A percentile compares a stretch with the other conserved stretches of the same genome.
Evolutionary conservation across 2,888 invertebrate genomes (phyloP).

Genomic region (Nemoura dubitans): DNA sequence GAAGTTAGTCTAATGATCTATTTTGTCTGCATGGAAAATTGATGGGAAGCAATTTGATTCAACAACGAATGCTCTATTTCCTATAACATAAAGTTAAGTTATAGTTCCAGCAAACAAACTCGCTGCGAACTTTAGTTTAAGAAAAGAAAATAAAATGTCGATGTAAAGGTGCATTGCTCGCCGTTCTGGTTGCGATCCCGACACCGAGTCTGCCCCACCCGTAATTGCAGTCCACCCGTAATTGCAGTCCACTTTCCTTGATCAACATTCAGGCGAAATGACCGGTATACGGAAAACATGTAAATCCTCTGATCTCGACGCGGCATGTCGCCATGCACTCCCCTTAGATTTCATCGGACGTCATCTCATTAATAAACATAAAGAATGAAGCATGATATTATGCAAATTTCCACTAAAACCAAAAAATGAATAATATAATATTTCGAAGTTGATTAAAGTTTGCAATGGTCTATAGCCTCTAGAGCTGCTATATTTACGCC

Average conservation of each 20-base stretch:
- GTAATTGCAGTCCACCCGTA: background rate
- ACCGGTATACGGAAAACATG: background rate
- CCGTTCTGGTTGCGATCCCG: background rate
- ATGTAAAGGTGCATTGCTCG: background rate
- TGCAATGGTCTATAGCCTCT: background rate
- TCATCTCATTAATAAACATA: background rate
- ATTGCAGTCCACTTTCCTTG: background rate
- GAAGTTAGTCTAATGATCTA: background rate
- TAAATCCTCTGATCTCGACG: background rate
- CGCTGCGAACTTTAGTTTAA: background rate
- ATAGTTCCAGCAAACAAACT: background rate
- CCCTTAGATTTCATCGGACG: background rate
- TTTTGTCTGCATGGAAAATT: background rate
- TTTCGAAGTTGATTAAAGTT: background rate
- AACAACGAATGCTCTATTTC: background rate
- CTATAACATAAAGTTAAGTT: too few relatives aligned
- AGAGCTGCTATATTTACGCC: too few relatives aligned
- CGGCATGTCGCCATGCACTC: background rate
- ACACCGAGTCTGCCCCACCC: background rate
- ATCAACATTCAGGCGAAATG: background rate
- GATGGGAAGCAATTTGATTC: conserved; percentile 4
- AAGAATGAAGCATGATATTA: background rate
- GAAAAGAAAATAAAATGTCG: background rate
- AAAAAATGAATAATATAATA: conserved; percentile 12
- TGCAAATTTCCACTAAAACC: background rate